Percentiles rank a stretch among this genome's conserved stretches.
Evolutionary conservation across 2,113 vertebrate species (phyloP).

Genomic region (Verasper variegatus): DNA sequence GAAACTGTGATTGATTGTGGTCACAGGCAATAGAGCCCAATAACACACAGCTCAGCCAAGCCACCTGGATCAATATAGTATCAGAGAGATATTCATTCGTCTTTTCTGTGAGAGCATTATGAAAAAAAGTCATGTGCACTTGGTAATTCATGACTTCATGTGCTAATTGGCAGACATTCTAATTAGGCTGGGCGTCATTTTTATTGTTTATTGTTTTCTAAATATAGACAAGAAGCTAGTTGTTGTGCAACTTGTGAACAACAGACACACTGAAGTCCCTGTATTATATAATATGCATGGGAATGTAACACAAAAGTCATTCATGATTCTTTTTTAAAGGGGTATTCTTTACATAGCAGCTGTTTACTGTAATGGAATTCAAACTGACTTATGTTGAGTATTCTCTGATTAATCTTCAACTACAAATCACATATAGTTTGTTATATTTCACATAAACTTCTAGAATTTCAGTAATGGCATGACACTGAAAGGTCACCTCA

Average conservation of each 20-base stretch:
- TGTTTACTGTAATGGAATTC: too few relatives aligned
- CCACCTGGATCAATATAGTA: slow-evolving; percentile 53
- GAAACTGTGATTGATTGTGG: slow-evolving; percentile 38
- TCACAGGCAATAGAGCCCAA: slow-evolving; percentile 44
- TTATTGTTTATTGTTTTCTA: slow-evolving; percentile 22
- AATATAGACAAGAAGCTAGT: slow-evolving; percentile 14
- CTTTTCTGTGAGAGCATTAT: slow-evolving; percentile 19
- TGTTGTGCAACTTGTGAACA: slow-evolving; percentile 22
- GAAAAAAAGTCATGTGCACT: slow-evolving; percentile 23
- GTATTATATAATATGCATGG: too few relatives aligned
- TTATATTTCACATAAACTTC: background rate
- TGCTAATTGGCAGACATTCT: slow-evolving; percentile 5
- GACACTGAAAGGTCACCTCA: slow-evolving; percentile 1
- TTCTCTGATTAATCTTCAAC: too few relatives aligned
- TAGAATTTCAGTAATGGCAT: background rate
- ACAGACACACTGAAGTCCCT: background rate
- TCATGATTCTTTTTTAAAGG: too few relatives aligned
- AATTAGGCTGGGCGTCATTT: slow-evolving; percentile 28
- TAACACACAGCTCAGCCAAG: slow-evolving; percentile 53
- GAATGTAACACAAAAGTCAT: too few relatives aligned
- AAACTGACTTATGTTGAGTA: too few relatives aligned
- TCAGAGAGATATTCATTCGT: slow-evolving; percentile 20
- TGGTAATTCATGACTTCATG: slow-evolving; percentile 35
- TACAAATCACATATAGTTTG: background rate
- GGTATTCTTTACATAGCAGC: too few relatives aligned